Base-by-base conservation (phyloP, 2,113 vertebrate genomes). In the Xiphophorus hellerii region DNA sequence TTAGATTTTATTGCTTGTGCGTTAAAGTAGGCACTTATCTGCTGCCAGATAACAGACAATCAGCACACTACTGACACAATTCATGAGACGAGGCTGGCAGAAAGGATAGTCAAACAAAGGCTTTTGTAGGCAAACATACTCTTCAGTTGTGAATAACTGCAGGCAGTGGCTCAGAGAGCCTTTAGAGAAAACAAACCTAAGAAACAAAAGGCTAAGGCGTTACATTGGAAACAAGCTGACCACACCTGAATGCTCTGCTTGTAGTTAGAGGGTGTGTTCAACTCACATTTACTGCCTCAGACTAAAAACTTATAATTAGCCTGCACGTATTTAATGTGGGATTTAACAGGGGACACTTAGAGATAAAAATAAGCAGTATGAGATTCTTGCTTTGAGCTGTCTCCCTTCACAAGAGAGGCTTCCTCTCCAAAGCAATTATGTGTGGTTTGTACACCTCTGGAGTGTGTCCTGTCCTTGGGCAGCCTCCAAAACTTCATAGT, bases 51-150 rank as follows among this genome's bases (percentile, higher is more conserved):
- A 95, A 93, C 91, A 86, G 83, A 88, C 90, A 92, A 92, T 88
- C 86, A 74, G 83, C 77, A 78, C 73, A 82, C 89, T 92, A 93
- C 93, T 94, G 93, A 93, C 93, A 93, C 90, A 93, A 93, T 93
- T 94, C 93, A 94, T 93, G 84, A 93, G 90, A 83, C 84, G 75
- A 13, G 28, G 81, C 83, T 81, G 84, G 83, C 88, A 89, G 85
- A 92, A 90, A 91, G 90, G 89, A 80, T 88, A 76, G 88, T 91
- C 93, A 94, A 94, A 94, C 93, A 95, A 90, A 89, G 84, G 88
- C 89, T 93, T 89, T 90, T 92, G 92, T 92, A 44, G 83, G 90
- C 93, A 94, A 94, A 94, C 92, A 94, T 66, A 29, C 81, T 86
- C 86, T 79, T 89, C 81, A 79, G 84, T 78, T 86, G 87, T 93